Evolutionary conservation across 2,888 invertebrate species (phyloP).

Genomic region (Stenodera caucasica): DNA sequence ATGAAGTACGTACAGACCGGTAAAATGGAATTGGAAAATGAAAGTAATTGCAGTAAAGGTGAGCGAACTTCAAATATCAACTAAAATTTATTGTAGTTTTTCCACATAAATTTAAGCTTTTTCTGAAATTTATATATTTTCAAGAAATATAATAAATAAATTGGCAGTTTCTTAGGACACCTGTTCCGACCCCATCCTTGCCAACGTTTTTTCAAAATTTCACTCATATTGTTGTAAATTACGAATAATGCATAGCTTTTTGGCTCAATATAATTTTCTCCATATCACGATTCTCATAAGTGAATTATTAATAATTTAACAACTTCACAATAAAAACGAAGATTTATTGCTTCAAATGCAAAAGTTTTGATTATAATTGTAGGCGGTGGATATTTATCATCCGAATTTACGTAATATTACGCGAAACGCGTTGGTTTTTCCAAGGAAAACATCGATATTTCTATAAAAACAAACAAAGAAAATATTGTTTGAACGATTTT

Average conservation of each 20-base stretch:
- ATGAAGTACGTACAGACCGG: neutral
- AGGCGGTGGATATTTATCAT: neutral
- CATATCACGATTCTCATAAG: too few relatives aligned
- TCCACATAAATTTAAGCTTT: neutral
- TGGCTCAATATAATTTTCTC: too few relatives aligned
- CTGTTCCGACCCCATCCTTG: too few relatives aligned
- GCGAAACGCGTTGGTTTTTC: neutral
- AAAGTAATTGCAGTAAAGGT: slow-evolving; percentile 22
- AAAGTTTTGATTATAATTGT: neutral
- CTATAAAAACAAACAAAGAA: neutral
- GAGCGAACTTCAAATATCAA: slow-evolving; percentile 13
- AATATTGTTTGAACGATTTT: neutral
- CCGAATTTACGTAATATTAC: neutral
- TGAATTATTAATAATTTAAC: too few relatives aligned
- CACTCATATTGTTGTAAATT: too few relatives aligned
- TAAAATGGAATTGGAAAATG: slow-evolving; percentile 26
- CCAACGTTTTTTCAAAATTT: too few relatives aligned
- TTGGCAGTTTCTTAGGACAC: too few relatives aligned
- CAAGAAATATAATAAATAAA: neutral
- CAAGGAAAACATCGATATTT: neutral
- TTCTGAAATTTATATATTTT: slow-evolving; percentile 7
- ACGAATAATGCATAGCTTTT: too few relatives aligned
- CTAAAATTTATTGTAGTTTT: neutral
- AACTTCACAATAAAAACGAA: too few relatives aligned
- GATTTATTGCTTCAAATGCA: too few relatives aligned